Base-by-base conservation (phyloP, 2,888 invertebrate genomes). In the Chrysomela aeneicollis region DNA sequence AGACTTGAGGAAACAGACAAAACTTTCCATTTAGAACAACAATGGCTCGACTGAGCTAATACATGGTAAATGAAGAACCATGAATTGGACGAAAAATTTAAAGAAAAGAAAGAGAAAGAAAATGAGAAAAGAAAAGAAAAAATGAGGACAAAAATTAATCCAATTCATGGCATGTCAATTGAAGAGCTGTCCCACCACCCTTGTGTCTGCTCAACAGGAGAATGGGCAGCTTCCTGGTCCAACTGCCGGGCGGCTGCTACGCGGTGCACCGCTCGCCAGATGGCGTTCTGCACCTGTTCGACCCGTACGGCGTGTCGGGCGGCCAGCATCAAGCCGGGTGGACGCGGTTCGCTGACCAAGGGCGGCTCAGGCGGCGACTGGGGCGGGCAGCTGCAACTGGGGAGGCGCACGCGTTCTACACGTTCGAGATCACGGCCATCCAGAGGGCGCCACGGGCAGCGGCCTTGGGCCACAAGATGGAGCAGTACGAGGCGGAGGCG, bases 251-350 rank as follows among this genome's bases (percentile, higher is more conserved):
- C 59, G 84, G 85, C 32, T 87, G 86, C 70, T 84, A 86, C 77
- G 88, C 87, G 0, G 77, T 90, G 19, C 87, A 86, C 68, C 85
- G 85, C 64, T 59, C 71, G 10, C 78, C 80, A 0, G 86, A 87
- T 50, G 86, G 86, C 9, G 84, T 80, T 59, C 88, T 82, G 70
- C 88, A 90, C 73, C 75, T 90, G 1, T 90, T 90, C 73, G 89
- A 90, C 77, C 86, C 90, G 0, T 89, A 89, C 71, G 76, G 75
- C 6, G 63, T 71, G 10, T 66, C 70, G 2, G 52, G 66, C 59
- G n/a, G 55, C 47, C 52, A 73, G 51, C 55, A n/a, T n/a, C n/a
- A 75, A 81, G 85, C 86, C 0, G 78, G 84, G 0, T 87, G 87
- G 87, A 83, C 85, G 0, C 73, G 84, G 50, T 86, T 83, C 71